Evolutionary conservation across 2,888 invertebrate species (phyloP), one percentile per base, ranked within the genome.

Genomic region (Rhamphomyia laevipes): DNA sequence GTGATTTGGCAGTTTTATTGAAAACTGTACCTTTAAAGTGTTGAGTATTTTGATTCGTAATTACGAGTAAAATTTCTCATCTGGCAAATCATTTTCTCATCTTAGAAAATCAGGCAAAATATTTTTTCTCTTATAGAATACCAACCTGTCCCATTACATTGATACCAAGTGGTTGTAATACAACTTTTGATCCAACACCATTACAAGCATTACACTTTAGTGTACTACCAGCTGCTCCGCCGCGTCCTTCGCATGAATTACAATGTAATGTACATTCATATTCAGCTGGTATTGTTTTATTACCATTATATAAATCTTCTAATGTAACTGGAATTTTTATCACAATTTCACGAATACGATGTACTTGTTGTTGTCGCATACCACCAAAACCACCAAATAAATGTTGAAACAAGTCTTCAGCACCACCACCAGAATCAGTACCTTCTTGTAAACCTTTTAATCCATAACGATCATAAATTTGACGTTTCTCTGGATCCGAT

Each of bases 281-380:
- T 41, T 55, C 53, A 16, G 51, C 38, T n/a, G 53, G 52, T 35
- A 55, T 45, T 6, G 86, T 74, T 76, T 53, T 80, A 72, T 89
- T 90, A 11, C 94, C 94, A 70, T 87, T 84, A 67, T 92, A 95
- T 65, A 94, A 75, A 64, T 93, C 91, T 71, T 94, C 93, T 59
- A 95, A 72, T 10, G 90, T 78, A 9, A 95, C 89, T 70, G 84
- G 84, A 17, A 93, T 71, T 16, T 86, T 83, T 66, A 91, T 84
- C 52, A 88, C 75, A 21, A 90, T 86, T 66, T 91, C 87, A 66
- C 88, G 55, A 33, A 51, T 84, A n/a, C 87, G 86, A 53, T 80
- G 74, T 51, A 74, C 73, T 12, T 76, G 73, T n/a, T 74, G 72
- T 42, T 81, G 73, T 60, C 78, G 61, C 54, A 73, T 65, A 61